These are phyloP conservation scores for Sciurus carolinensis DNA, from an alignment of 2,797 vertebrate species.

Conservation along the genomic window DNA sequence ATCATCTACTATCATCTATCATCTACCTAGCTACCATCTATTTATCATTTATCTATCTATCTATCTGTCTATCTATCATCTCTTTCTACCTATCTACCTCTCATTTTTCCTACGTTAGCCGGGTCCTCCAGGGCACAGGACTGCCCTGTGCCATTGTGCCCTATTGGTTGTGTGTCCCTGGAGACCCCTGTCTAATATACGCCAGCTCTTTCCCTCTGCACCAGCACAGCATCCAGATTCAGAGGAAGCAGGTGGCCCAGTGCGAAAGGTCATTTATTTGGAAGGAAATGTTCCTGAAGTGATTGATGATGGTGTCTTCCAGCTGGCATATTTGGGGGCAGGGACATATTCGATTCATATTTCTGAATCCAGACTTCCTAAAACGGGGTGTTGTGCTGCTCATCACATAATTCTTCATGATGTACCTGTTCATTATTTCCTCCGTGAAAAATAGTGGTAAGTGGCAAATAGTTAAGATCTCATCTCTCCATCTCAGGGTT, in stretches of 20 bases:
- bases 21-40: background rate
- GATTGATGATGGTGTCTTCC: constrained; percentile 65
- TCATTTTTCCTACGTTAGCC: too few species aligned
- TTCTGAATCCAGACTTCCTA: constrained; percentile 58
- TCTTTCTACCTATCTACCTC: too few species aligned
- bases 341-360: constrained; percentile 27
- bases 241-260: constrained; percentile 56
- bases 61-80: background rate
- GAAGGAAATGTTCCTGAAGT: constrained; percentile 21
- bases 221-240: background rate
- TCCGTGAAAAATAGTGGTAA: background rate
- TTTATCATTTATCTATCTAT: too few species aligned
- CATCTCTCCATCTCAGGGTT: background rate
- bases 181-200: too few species aligned
- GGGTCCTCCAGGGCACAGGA: background rate
- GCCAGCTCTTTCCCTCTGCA: background rate
- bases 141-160: fast-evolving
- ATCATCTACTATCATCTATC: too few species aligned
- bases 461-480: background rate
- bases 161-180: background rate
- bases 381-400: background rate
- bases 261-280: constrained; percentile 60
- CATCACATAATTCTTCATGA: constrained; percentile 54
- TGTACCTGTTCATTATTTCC: constrained; percentile 61
- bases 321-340: background rate